A percentile compares a stretch with the other conserved stretches of the same genome.
These are phyloP conservation scores for Falcunculus frontatus DNA, from an alignment of 2,113 vertebrate genomes.

Conservation along the genomic window DNA sequence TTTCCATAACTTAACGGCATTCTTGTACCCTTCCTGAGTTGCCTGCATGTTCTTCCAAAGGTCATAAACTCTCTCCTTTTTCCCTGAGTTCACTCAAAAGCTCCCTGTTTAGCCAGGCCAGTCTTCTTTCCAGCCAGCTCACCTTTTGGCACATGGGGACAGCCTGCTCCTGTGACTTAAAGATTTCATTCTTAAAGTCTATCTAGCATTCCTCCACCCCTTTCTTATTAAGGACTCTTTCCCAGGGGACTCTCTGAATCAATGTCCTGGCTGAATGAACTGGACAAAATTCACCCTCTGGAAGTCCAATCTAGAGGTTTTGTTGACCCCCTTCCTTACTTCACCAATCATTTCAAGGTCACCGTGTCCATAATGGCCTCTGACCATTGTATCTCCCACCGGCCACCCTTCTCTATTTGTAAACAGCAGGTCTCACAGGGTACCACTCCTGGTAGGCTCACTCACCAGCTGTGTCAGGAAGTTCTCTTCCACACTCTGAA, in stretches of 20 bases:
- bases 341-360: neutral
- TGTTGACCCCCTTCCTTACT: neutral
- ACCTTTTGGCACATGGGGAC: neutral
- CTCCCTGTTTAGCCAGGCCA: neutral
- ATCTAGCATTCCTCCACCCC: fast-evolving
- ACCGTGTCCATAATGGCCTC: too few relatives aligned
- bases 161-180: neutral
- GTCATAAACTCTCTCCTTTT: neutral
- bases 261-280: neutral
- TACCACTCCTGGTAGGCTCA: neutral
- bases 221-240: neutral
- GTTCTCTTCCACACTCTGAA: neutral
- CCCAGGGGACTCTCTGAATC: too few relatives aligned
- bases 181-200: neutral
- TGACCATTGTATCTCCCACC: neutral
- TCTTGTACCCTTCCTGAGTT: neutral
- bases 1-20: neutral
- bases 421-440: neutral
- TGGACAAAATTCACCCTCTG: neutral
- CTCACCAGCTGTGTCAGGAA: neutral
- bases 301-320: neutral
- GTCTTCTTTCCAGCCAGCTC: neutral
- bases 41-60: neutral
- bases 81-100: neutral
- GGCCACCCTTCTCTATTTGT: fast-evolving